Percentiles rank a stretch among this genome's conserved stretches.
These are phyloP conservation scores for Notolabrus celidotus DNA, from an alignment of 2,797 vertebrate genomes.

Conservation along the genomic window DNA sequence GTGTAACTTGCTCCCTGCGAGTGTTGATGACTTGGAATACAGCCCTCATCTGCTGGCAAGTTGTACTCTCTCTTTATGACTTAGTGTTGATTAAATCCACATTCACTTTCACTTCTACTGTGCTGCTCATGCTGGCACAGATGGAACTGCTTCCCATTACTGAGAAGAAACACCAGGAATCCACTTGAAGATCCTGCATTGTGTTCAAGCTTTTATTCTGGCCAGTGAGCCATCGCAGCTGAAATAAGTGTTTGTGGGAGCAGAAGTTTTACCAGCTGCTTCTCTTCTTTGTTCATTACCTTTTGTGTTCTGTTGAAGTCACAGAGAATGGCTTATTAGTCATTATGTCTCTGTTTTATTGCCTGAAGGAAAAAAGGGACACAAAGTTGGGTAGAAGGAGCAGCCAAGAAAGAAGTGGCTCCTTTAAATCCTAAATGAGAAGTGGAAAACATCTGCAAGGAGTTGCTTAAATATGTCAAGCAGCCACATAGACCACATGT, in stretches of 20 bases:
- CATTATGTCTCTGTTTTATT: constrained; percentile 26
- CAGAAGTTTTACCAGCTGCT: constrained; percentile 36
- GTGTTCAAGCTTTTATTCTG: constrained; percentile 7
- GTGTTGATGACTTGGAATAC: constrained; percentile 79
- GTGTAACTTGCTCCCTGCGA: constrained; percentile 44
- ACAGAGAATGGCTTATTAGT: constrained; percentile 6
- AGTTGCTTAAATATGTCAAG: not conserved
- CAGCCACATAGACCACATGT: not conserved
- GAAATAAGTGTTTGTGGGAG: no score
- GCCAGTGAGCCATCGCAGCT: no score
- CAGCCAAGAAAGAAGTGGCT: constrained; percentile 33
- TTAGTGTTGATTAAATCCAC: constrained; percentile 86
- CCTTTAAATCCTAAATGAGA: constrained; percentile 27
- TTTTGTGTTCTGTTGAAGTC: constrained; percentile 19
- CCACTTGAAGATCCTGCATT: constrained; percentile 21
- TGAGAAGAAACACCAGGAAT: constrained; percentile 58
- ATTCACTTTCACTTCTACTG: constrained; percentile 69
- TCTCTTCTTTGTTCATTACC: constrained; percentile 11
- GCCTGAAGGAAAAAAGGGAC: constrained; percentile 9
- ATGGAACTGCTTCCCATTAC: constrained; percentile 55
- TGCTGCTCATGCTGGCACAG: constrained; percentile 68
- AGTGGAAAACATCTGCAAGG: constrained; percentile 37
- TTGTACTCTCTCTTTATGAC: constrained; percentile 73
- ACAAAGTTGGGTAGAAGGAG: constrained; percentile 8
- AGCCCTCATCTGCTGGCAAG: constrained; percentile 77